These are phyloP conservation scores for Drosophila mayri DNA, from an alignment of 1,140 invertebrate genomes.

Conservation along the genomic window DNA sequence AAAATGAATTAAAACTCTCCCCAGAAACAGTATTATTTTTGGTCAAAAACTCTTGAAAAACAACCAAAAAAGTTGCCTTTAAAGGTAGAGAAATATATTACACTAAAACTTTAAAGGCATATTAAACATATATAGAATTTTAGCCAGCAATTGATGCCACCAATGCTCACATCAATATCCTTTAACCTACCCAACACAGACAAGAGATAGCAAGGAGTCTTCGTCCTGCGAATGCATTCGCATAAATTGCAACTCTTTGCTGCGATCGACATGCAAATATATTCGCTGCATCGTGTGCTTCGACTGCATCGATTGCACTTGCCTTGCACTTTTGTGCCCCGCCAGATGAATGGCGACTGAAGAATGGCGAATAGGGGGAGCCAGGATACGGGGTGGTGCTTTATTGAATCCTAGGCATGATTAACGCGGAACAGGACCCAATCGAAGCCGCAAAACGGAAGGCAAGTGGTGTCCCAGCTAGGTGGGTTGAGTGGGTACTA, in stretches of 20 bases:
- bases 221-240: background rate
- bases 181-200: background rate
- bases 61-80: background rate
- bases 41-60: background rate
- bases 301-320: conserved; percentile 41
- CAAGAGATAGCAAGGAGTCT: conserved; percentile 1
- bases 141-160: background rate
- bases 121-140: background rate
- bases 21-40: background rate
- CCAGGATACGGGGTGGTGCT: background rate
- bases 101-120: background rate
- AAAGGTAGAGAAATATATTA: background rate
- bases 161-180: background rate
- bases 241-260: conserved; percentile 51
- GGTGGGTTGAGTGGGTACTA: background rate
- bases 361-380: background rate
- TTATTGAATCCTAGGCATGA: conserved; percentile 23
- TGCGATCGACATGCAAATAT: conserved; percentile 57
- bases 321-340: conserved; percentile 46
- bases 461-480: background rate
- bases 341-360: conserved; percentile 18
- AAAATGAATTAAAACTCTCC: background rate
- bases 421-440: conserved; percentile 23
- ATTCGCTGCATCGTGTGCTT: conserved; percentile 32
- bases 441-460: background rate